Base-by-base conservation (phyloP, 1,140 invertebrate genomes). In the Battus philenor region DNA sequence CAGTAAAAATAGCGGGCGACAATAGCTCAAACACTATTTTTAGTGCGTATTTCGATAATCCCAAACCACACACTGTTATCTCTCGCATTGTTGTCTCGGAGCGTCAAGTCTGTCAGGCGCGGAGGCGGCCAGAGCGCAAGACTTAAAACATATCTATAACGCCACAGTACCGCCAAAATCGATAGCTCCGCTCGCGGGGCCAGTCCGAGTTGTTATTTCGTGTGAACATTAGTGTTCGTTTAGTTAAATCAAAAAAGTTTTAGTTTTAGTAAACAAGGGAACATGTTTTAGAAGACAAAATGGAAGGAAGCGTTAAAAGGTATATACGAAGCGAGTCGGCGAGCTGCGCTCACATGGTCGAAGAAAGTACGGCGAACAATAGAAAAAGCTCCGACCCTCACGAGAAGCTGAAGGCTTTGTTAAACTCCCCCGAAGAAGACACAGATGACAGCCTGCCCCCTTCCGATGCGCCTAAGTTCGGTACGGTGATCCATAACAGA, bases 401-500 rank as follows among this genome's bases (percentile, higher is more conserved):
- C 36, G 80, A 81, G 51, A 80, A 81, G 50, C 41, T 83, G 52
- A 82, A 85, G 64, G 76, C 78, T 11, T 36, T 83, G 44, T 52
- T 85, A 45, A 86, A 85, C 31, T 78, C 77, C 0, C 81, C 77
- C 2, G 83, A 84, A 6, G 83, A 84, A 2, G 80, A 78, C 9
- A 76, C 69, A 0, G 84, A 87, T 15, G 86, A 86, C 20, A 68
- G 62, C 4, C 54, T 80, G 1, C 87, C 86, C 10, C 86, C 88
- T n/a, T 80, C 87, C 16, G 86, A 90, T 49, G 91, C 91, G 8
- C 92, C 91, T 8, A 93, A 93, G 77, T 92, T 90, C 65, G 93
- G 93, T 38, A 94, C 93, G 27, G 83, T 94, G 30, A 94, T 98
- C 55, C 96, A 97, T 48, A 98, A 97, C 86, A 90, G 96, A 68